Conservation (phyloP, 2,797 vertebrate genomes). For the Steatocranus sp. region DNA sequence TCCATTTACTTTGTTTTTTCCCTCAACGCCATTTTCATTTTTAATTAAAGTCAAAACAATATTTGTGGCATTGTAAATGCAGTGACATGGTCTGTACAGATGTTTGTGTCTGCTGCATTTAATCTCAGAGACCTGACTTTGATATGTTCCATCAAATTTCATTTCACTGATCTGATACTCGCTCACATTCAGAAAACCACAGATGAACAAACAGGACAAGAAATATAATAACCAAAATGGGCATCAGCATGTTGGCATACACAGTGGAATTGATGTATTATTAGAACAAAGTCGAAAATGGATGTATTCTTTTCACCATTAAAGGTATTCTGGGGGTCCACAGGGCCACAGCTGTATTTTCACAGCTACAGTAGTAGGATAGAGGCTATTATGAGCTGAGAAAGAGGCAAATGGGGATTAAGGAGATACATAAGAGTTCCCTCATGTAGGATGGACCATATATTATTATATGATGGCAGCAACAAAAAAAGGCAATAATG, state of each 20-base stretch:
- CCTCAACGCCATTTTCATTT: slow-evolving; percentile 25
- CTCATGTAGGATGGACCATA: background rate
- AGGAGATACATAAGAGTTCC: background rate
- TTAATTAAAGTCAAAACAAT: slow-evolving; percentile 31
- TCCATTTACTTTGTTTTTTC: background rate
- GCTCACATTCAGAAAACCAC: background rate
- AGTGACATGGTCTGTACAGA: background rate
- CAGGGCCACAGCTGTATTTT: background rate
- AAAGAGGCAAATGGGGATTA: background rate
- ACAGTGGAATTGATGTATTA: background rate
- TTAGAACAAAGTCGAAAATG: background rate
- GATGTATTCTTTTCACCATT: background rate
- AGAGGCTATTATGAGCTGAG: background rate
- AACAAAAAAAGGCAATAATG: background rate
- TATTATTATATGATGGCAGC: background rate
- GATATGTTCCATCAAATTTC: background rate
- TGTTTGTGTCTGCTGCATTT: background rate
- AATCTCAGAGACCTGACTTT: background rate
- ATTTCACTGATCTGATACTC: background rate
- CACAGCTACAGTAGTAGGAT: background rate
- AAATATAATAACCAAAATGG: background rate
- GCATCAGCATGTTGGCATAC: background rate
- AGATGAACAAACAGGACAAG: background rate
- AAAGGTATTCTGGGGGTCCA: background rate
- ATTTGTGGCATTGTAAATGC: background rate